Conservation (phyloP, 2,113 vertebrate genomes). For the Deroptyus accipitrinus region DNA sequence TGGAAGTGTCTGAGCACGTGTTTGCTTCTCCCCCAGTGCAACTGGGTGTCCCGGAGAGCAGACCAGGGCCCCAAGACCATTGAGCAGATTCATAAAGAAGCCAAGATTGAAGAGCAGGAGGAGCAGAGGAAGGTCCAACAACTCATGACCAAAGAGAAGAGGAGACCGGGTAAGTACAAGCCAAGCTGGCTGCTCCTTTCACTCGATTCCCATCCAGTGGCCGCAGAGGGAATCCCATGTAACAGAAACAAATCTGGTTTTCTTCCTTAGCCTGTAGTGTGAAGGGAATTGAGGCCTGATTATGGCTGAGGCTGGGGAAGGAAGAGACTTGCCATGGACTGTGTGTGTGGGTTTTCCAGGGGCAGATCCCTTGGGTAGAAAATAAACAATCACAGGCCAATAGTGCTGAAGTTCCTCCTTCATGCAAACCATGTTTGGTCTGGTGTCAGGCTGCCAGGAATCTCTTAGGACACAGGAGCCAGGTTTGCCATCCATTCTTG, state of each 20-base stretch:
- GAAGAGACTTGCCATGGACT: not conserved
- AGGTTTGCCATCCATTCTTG: not conserved
- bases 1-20: not conserved
- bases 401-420: not conserved
- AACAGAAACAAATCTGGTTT: fast-evolving
- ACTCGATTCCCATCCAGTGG: not conserved
- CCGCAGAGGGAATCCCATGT: not conserved
- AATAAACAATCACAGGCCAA: not conserved
- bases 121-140: conserved; percentile 97
- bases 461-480: not conserved
- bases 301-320: not conserved
- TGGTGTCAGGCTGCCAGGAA: not conserved
- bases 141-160: conserved; percentile 96
- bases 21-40: conserved; percentile 78
- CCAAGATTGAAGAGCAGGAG: conserved; percentile 97
- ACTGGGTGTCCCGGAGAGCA: conserved; percentile 93
- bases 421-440: not conserved
- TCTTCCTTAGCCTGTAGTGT: not conserved
- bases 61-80: conserved; percentile 98
- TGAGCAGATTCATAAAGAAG: conserved; percentile 98
- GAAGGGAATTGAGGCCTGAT: not conserved
- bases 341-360: not conserved
- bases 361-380: not conserved
- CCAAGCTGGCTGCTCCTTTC: not conserved
- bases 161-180: conserved; percentile 82